phyloP scores from a whole-genome alignment of 2,888 invertebrate species.

The Cenopis cana region DNA sequence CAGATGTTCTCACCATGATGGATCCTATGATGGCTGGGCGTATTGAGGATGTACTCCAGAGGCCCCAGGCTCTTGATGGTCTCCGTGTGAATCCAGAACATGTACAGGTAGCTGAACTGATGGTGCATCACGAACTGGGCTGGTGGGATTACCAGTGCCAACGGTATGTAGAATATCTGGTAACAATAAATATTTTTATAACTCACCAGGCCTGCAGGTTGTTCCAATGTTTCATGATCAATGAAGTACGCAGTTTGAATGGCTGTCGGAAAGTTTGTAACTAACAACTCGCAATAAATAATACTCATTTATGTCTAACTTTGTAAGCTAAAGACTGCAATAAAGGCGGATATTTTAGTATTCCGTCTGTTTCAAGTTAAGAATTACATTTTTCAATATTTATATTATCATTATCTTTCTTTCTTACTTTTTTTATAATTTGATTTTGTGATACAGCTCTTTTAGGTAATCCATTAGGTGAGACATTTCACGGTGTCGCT shows the following conservation, averaged over 20 bases:
- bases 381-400: background rate
- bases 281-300: conserved; percentile 4
- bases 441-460: background rate
- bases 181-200: conserved; percentile 44
- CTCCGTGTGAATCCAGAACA: conserved; percentile 94
- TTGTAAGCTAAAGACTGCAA: background rate
- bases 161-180: conserved; percentile 86
- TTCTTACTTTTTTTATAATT: no score
- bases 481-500: background rate
- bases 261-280: background rate
- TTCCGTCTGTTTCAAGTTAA: background rate
- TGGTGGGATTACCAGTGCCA: conserved; percentile 88
- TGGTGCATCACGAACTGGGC: conserved; percentile 88
- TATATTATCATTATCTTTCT: no score
- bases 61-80: conserved; percentile 89
- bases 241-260: background rate
- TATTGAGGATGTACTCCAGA: conserved; percentile 90
- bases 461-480: no score
- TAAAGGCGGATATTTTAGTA: background rate
- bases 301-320: background rate
- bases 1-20: conserved; percentile 67
- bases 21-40: conserved; percentile 92
- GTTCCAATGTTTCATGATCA: no score
- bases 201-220: no score
- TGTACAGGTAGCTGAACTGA: conserved; percentile 91